Evolutionary conservation across 2,797 vertebrate species (phyloP), one percentile per base, ranked within the genome.

Genomic region (Stomatorhinus walkeri): DNA sequence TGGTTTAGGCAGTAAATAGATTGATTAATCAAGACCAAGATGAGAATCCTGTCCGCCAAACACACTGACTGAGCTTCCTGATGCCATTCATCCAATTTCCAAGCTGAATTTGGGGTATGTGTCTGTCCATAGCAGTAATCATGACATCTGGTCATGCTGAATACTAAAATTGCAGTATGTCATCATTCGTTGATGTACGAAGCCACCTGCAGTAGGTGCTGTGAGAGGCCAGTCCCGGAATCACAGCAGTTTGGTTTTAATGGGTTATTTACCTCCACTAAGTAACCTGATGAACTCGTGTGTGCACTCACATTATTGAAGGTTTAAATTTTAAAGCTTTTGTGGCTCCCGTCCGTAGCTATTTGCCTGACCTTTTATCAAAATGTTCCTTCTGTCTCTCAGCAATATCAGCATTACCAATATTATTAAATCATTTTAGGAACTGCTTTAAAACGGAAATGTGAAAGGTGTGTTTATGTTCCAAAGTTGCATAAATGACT

Each of bases 401-500:
- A 22, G 36, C 61, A 14, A 12, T 43, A 79, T 12, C 72, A 79
- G 16, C 16, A 79, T 68, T 49, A 10, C 24, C 43, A 51, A 32
- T 49, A 22, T 87, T 28, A 36, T 87, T 46, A 72, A 87, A 48
- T 43, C 28, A 59, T 54, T 85, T 85, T 87, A 32, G 24, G 22
- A 72, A 49, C 49, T 43, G 59, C 12, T 49, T 22, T 12, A 28
- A 88, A 52, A 54, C 24, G 49, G 46, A 79, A 79, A 24, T 54
- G 32, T 51, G 32, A 88, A 88, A 76, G 22, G 87, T 68, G 36
- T 64, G 87, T 87, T 88, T 88, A 68, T 76, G 49, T 88, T 76
- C 64, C 87, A 48, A 40, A 92, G 88, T 87, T 88, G 89, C 89
- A 90, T 90, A 91, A 93, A 91, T 91, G 89, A 92, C 89, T 72